A percentile compares a stretch with the other conserved stretches of the same genome.
Evolutionary conservation across 1,140 invertebrate species (phyloP).

Genomic region (Atta cephalotes): DNA sequence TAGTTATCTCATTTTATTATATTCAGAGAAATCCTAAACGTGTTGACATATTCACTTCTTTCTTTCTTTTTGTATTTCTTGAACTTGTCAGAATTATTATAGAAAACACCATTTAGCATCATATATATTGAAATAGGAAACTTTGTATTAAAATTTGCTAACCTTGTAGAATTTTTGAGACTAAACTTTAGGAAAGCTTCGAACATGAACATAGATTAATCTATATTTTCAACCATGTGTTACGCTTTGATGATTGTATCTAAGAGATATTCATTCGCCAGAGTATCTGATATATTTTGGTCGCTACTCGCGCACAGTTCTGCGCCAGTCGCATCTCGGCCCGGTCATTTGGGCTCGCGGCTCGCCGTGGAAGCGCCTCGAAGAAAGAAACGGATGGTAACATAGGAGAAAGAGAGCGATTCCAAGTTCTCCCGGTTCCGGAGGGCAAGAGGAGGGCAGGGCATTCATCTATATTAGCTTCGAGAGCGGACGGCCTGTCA

Average conservation of each 20-base stretch:
- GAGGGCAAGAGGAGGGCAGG: slow-evolving; percentile 85
- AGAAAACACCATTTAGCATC: neutral
- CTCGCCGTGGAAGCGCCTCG: slow-evolving; percentile 27
- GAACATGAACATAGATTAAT: neutral
- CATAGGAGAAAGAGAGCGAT: slow-evolving; percentile 72
- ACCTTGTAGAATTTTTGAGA: neutral
- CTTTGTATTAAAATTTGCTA: neutral
- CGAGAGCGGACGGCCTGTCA: slow-evolving; percentile 86
- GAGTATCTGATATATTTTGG: slow-evolving; percentile 1
- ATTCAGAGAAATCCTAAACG: too few species aligned
- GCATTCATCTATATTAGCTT: slow-evolving; percentile 87
- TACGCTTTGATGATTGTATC: neutral
- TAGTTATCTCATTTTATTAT: too few species aligned
- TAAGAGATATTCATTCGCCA: neutral
- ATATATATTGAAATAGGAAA: neutral
- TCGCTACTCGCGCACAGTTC: slow-evolving; percentile 7
- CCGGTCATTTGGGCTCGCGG: slow-evolving; percentile 24
- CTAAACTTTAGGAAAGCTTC: neutral
- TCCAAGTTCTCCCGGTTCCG: slow-evolving; percentile 74
- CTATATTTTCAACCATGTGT: neutral
- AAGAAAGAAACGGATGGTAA: slow-evolving; percentile 52
- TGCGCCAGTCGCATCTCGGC: neutral
- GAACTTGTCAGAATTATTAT: neutral
- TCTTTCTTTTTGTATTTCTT: too few species aligned
- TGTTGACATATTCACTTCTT: neutral